Conservation (phyloP, 2,888 invertebrate genomes). For the Calephelis perditalis region DNA sequence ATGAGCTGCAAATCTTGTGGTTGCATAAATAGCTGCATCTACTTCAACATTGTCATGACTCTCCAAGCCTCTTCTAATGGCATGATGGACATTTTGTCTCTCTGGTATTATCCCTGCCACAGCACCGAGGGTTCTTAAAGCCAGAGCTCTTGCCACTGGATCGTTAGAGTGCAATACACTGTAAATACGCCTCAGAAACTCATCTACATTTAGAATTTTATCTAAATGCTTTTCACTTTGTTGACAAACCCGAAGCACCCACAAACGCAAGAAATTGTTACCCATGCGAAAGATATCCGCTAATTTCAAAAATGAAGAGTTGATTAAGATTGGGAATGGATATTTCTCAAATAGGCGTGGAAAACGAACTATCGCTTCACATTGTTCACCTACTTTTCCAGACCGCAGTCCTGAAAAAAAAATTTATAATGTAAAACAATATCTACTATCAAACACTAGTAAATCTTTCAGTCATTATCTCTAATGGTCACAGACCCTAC, state of each 20-base stretch:
- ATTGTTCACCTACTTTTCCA: conserved; percentile 95
- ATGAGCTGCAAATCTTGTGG: conserved; percentile 95
- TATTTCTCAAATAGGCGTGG: conserved; percentile 97
- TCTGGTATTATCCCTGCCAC: conserved; percentile 96
- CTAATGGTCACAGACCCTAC: too few species aligned
- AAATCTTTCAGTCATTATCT: too few species aligned
- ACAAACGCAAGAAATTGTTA: conserved; percentile 93
- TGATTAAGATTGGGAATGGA: conserved; percentile 98
- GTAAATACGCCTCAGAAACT: conserved; percentile 90
- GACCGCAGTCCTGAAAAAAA: conserved; percentile 88
- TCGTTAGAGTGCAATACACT: conserved; percentile 98
- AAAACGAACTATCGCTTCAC: conserved; percentile 97
- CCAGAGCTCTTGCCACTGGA: conserved; percentile 95
- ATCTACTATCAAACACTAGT: too few species aligned
- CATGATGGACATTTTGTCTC: conserved; percentile 96
- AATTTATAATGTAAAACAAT: too few species aligned
- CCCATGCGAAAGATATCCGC: conserved; percentile 95
- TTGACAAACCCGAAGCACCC: conserved; percentile 95
- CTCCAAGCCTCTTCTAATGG: conserved; percentile 93
- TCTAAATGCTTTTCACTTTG: conserved; percentile 97
- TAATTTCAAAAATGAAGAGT: conserved; percentile 95
- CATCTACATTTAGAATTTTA: conserved; percentile 96
- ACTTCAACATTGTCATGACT: conserved; percentile 97
- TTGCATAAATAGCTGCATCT: conserved; percentile 96
- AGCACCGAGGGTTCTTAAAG: conserved; percentile 92